Base-by-base conservation (phyloP, 1,140 invertebrate genomes). In the Tetranychus cinnabarinus region DNA sequence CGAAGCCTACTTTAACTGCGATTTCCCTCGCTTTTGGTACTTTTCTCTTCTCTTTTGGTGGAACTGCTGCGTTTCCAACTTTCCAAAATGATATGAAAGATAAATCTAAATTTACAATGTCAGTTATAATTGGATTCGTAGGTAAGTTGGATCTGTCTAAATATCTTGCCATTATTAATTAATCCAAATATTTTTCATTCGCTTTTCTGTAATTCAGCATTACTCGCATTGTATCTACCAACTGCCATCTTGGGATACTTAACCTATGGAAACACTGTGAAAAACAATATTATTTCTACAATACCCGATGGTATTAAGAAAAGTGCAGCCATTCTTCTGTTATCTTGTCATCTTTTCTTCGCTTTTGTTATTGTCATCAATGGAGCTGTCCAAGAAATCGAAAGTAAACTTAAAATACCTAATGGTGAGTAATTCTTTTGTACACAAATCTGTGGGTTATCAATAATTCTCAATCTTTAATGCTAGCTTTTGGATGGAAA, bases 401-500 rank as follows among this genome's bases (percentile, higher is more conserved):
- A 85, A 71, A 75, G 81, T 63, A 70, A 80, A 0, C 76, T 82
- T 58, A 73, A 76, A 46, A 72, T 82, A 23, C 77, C 80, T 35
- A 73, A 74, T 67, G 68, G 81, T 83, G 70, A 42, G 39, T 42
- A 75, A 72, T 68, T 64, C 67, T 74, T 77, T 79, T 23, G 2
- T 52, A 8, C 2, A 52, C 7, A 1, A 13, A 52, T 52, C n/a
- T n/a, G 13, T 23, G 50, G 7, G 23, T 2, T n/a, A 52, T n/a
- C 6, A 23, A 6, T 42, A 6, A 10, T 42, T 10, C 39, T 42
- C 39, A 6, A 6, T 42, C 10, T 42, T 10, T 10, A 0, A 42
- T 42, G 5, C 5, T 72, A 92, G 88, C 78, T 39, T 92, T 93
- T 67, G 81, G 80, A 58, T 77, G 79, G 70, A 82, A 82, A 68